Percentiles rank a stretch among this genome's conserved stretches.
These are phyloP conservation scores for Carterocephalus palaemon DNA, from an alignment of 2,888 invertebrate species.

Conservation along the genomic window DNA sequence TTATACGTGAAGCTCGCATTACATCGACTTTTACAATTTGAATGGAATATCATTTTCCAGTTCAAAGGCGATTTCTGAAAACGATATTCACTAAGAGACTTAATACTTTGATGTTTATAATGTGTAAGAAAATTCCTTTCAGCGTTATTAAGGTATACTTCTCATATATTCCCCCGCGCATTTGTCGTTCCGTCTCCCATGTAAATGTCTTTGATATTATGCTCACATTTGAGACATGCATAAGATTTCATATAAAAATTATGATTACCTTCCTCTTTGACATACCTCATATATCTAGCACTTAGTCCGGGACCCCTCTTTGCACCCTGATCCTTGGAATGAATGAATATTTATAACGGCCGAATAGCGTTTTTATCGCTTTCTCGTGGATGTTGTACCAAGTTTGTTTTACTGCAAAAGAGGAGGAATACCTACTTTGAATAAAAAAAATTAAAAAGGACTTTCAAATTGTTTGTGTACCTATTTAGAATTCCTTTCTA, in stretches of 20 bases:
- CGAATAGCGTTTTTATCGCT: constrained; percentile 61
- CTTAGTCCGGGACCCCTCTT: constrained; percentile 45
- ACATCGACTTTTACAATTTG: too few species aligned
- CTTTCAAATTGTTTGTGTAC: too few species aligned
- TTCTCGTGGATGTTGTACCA: constrained; percentile 37
- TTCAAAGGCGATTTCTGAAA: constrained; percentile 8
- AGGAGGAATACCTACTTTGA: too few species aligned
- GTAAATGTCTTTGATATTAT: constrained; percentile 38
- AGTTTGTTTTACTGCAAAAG: constrained; percentile 3
- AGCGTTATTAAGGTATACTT: constrained; percentile 35
- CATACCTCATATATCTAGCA: constrained; percentile 62
- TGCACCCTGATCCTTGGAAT: constrained; percentile 36
- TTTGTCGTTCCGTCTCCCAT: constrained; percentile 34
- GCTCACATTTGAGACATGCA: constrained; percentile 36
- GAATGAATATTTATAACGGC: constrained; percentile 70
- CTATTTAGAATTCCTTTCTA: too few species aligned
- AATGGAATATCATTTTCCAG: constrained; percentile 1
- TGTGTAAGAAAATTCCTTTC: constrained; percentile 26
- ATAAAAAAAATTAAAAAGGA: too few species aligned
- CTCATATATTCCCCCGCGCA: constrained; percentile 41
- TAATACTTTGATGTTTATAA: constrained; percentile 17
- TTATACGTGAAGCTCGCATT: too few species aligned
- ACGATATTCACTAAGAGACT: constrained; percentile 3
- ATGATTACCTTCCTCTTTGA: constrained; percentile 64
- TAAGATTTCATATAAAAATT: constrained; percentile 57